phyloP scores from a whole-genome alignment of 2,113 vertebrate genomes.

The Stomatorhinus ivindoensis region DNA sequence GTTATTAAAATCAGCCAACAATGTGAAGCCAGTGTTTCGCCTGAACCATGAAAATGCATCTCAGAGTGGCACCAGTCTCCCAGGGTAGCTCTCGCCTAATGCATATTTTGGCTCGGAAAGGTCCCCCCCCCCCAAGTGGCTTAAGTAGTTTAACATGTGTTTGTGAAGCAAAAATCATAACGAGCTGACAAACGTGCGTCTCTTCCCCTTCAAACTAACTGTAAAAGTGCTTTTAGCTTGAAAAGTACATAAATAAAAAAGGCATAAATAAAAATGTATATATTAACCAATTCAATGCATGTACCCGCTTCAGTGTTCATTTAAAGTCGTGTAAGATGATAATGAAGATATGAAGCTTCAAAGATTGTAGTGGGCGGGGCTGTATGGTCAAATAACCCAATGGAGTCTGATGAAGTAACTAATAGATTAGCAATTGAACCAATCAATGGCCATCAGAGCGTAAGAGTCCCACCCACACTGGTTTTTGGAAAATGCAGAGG shows the following conservation, averaged over 20 bases:
- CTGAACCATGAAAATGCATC: not conserved
- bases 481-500: not conserved
- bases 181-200: not conserved
- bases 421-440: not conserved
- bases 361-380: not conserved
- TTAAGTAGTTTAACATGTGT: not conserved
- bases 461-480: not conserved
- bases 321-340: not conserved
- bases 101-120: not conserved
- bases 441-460: not conserved
- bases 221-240: not conserved
- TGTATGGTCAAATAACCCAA: not conserved
- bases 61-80: not conserved
- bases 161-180: not conserved
- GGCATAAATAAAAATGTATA: not conserved
- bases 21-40: not conserved
- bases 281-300: not conserved
- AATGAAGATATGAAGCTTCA: not conserved
- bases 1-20: not conserved
- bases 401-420: not conserved
- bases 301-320: not conserved
- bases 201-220: not conserved
- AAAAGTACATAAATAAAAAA: not conserved
- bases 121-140: not conserved
- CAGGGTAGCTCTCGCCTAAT: not conserved